Conservation (phyloP, 1,140 invertebrate species). For the Zaprionus tsacasi region DNA sequence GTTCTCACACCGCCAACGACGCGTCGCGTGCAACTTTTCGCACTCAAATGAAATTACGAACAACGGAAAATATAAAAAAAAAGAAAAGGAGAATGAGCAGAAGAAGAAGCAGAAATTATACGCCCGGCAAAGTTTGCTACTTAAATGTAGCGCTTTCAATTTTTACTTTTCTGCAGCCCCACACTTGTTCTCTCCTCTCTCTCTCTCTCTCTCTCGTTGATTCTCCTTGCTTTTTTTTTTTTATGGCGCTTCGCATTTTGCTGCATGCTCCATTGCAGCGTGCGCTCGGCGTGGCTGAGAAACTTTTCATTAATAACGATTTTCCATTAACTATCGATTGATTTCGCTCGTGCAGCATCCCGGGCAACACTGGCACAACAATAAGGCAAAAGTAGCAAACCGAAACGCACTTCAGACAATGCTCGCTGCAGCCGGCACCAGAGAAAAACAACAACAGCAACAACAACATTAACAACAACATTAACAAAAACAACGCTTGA, state of each 20-base stretch:
- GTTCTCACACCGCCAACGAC: conserved; percentile 22
- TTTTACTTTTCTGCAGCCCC: conserved; percentile 29
- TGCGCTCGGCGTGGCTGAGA: conserved; percentile 39
- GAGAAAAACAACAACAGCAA: neutral
- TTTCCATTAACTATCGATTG: conserved; percentile 84
- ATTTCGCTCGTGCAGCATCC: conserved; percentile 71
- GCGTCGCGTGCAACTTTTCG: conserved; percentile 75
- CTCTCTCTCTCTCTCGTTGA: neutral
- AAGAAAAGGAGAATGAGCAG: conserved; percentile 14
- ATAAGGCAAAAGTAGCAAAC: conserved; percentile 65
- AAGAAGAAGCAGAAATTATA: conserved; percentile 26
- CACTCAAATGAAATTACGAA: conserved; percentile 77
- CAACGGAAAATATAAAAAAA: conserved; percentile 34
- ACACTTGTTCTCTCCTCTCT: neutral
- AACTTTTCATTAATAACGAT: conserved; percentile 84
- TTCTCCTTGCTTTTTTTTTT: conserved; percentile 46
- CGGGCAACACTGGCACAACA: conserved; percentile 43
- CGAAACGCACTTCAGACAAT: conserved; percentile 79
- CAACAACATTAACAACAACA: conserved; percentile 35
- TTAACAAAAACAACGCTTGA: conserved; percentile 65
- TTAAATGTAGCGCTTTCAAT: conserved; percentile 72
- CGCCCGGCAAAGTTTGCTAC: conserved; percentile 66
- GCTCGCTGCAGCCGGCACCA: conserved; percentile 66
- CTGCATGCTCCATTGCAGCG: conserved; percentile 73
- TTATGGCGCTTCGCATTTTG: conserved; percentile 74